Evolutionary conservation across 2,888 invertebrate genomes (phyloP).

Genomic region (Leistus spinibarbis): DNA sequence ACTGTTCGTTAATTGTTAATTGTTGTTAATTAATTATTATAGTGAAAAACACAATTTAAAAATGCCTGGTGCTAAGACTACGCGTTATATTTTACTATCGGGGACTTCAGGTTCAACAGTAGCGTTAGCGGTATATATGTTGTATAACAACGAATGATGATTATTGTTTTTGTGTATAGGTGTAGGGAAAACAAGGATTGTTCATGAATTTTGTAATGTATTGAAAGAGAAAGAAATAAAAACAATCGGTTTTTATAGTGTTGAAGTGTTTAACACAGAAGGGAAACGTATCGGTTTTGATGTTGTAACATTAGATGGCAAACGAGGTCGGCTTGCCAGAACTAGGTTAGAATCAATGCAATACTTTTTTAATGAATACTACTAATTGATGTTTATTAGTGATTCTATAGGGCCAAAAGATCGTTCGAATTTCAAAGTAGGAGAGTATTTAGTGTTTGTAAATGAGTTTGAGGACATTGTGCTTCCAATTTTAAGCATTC

Average conservation of each 20-base stretch:
- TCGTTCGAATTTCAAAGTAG: constrained; percentile 58
- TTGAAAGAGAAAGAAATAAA: constrained; percentile 51
- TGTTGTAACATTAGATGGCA: constrained; percentile 61
- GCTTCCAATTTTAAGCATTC: constrained; percentile 57
- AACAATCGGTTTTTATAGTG: constrained; percentile 68
- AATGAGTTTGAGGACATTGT: constrained; percentile 65
- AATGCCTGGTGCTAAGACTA: too few relatives aligned
- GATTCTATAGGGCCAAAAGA: constrained; percentile 39
- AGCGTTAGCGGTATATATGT: background rate
- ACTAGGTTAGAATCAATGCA: constrained; percentile 51
- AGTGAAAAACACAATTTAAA: too few relatives aligned
- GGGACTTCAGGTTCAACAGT: constrained; percentile 43
- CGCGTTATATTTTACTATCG: constrained; percentile 41
- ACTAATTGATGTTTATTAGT: constrained; percentile 26
- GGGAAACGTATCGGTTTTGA: constrained; percentile 67
- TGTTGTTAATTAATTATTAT: too few relatives aligned
- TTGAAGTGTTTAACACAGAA: constrained; percentile 62
- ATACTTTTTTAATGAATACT: too few relatives aligned
- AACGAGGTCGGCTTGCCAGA: constrained; percentile 62
- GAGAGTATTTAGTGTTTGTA: constrained; percentile 66
- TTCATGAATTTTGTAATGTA: constrained; percentile 58
- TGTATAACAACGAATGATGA: background rate
- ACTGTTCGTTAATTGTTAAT: too few relatives aligned
- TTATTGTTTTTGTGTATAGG: constrained; percentile 55
- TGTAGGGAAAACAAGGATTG: constrained; percentile 70